Evolutionary conservation across 2,113 vertebrate species (phyloP), one percentile per base, ranked within the genome.

Genomic region (Bubalus kerabau): DNA sequence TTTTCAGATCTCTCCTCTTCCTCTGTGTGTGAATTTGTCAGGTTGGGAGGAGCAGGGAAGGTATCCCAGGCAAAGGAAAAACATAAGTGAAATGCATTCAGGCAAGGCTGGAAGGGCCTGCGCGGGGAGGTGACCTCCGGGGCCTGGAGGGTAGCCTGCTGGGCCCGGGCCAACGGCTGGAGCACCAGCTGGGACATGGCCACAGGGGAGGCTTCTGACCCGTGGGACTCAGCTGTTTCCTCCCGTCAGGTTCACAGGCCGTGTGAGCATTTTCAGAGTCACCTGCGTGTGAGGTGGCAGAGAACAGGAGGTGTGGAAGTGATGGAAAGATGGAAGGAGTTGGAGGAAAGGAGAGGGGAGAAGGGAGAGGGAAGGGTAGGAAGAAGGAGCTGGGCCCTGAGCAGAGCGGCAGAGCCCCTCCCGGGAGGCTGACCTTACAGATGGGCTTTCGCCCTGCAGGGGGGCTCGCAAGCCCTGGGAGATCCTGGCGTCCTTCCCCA

Each of bases 401-500:
- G 62, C 32, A 11, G 8, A 52, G 36, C 28, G n/a, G 48, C 64
- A 0, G 56, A 10, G 16, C 28, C 7, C 6, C 21, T 26, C 40
- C 54, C 5, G 5, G 21, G 50, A 32, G 8, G 46, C 54, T 60
- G 48, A 87, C 57, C 13, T 0, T 17, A 8, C 2, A 4, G 5
- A n/a, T 23, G 87, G 62, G 50, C 28, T 60, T 95, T 92, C 56
- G 13, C 52, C 90, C 82, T 50, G 56, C 96, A 98, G 97, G 4
- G 86, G 23, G 24, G 4, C 7, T 32, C 40, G 3, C 67, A 93
- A 32, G 7, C 96, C 80, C 88, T 98, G 97, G 98, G 74, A 88
- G 19, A 96, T 97, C 90, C 94, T 98, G 91, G 95, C 97, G 0
- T 96, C 98, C 5, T 81, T 81, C 26, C 92, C 97, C 1, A 84